A percentile compares a stretch with the other conserved stretches of the same genome.
Conservation (phyloP, 2,888 invertebrate species). For the Pharmacophagus antenor region DNA sequence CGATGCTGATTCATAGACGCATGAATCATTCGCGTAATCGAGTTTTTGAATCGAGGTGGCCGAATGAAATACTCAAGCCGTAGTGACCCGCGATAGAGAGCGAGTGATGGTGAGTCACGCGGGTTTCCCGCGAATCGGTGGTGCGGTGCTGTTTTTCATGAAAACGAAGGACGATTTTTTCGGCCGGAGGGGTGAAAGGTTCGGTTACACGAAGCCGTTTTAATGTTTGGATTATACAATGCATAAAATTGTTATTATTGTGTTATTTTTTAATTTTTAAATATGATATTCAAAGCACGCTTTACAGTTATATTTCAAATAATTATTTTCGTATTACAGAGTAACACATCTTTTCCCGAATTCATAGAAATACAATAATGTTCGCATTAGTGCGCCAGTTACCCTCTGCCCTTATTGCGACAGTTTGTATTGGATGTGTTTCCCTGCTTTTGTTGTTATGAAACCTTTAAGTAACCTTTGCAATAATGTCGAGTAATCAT, state of each 20-base stretch:
- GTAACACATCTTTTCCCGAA: no score
- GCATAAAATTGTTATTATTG: background rate
- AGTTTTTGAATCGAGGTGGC: slow-evolving; percentile 77
- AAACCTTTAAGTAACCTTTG: no score
- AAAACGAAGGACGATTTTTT: slow-evolving; percentile 65
- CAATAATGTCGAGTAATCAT: no score
- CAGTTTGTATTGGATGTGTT: no score
- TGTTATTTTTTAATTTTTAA: background rate
- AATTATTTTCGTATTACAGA: no score
- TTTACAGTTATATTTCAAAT: no score
- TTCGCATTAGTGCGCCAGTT: no score
- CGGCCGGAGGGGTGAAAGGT: slow-evolving; percentile 8
- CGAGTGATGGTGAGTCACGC: slow-evolving; percentile 68
- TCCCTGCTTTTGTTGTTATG: no score
- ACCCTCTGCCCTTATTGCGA: no score
- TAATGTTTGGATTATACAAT: background rate
- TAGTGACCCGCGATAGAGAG: slow-evolving; percentile 74
- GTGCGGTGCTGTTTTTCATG: slow-evolving; percentile 69
- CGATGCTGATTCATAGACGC: slow-evolving; percentile 69
- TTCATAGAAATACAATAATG: no score
- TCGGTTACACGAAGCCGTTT: background rate
- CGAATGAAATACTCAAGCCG: slow-evolving; percentile 74
- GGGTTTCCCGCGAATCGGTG: slow-evolving; percentile 76
- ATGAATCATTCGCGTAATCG: slow-evolving; percentile 77
- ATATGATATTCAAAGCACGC: no score